Evolutionary conservation across 64 coral and sea anemone species (phyloP), one percentile per base, ranked within the genome.

Genomic region (Stichodactyla mertensii): DNA sequence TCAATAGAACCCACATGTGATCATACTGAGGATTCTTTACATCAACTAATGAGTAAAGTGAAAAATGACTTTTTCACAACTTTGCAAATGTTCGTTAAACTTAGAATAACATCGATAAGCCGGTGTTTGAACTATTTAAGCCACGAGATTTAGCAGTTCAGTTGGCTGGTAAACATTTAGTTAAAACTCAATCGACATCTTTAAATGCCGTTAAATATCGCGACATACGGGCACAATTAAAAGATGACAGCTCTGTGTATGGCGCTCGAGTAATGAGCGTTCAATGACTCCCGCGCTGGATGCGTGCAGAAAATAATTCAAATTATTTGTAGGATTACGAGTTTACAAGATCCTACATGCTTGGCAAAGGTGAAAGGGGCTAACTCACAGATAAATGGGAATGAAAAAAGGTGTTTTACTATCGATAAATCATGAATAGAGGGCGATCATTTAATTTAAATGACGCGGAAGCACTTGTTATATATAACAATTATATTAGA

Each of bases 181-280:
- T 54, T 55, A 81, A 52, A 81, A 52, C 53, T 81, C 78, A 81
- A 52, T 81, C 78, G 51, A 81, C 78, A 81, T 81, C 51, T 81
- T 74, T 81, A 81, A 81, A 81, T 19, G 52, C 78, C 51, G 51
- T 55, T 81, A 81, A 81, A 20, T 81, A 55, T 81, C 4, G 7
- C 7, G 8, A 54, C 78, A 53, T 54, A 81, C 26, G 78, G 78
- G 4, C 5, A 81, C 14, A 7, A 81, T 81, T 81, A 81, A 55
- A 15, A 81, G 16, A 53, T 28, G 18, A 81, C 69, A 31, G 12
- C n/a, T 19, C 0, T 27, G 69, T 45, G 69, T 27, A 14, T 74
- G n/a, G n/a, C 1, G 5, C 24, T 26, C 23, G 24, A 19, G 11
- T 74, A 31, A 74, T 74, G 10, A 23, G 27, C 12, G 23, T 66